Evolutionary conservation across 2,888 invertebrate genomes (phyloP).

Genomic region (Nemotelus nigrinus): DNA sequence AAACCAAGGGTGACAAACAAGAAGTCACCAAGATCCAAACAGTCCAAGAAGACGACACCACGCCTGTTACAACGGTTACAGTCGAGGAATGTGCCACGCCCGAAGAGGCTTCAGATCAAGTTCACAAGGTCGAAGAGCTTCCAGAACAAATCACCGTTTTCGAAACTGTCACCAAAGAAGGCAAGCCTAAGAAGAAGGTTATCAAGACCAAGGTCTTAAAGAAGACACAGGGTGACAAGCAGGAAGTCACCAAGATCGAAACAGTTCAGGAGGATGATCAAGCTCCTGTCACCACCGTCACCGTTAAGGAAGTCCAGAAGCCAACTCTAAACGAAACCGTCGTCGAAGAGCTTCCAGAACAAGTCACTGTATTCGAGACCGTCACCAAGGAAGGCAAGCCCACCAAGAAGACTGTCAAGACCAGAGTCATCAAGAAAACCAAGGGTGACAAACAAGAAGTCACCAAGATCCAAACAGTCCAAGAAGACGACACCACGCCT

Average conservation of each 20-base stretch:
- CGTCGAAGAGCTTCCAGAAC: constrained; percentile 48
- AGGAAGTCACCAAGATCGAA: constrained; percentile 59
- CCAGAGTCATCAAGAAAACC: constrained; percentile 58
- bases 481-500: constrained; percentile 59
- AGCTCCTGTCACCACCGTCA: constrained; percentile 57
- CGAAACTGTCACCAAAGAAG: constrained; percentile 60
- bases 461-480: constrained; percentile 58
- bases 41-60: constrained; percentile 60
- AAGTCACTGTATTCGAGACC: constrained; percentile 59
- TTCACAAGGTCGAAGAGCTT: constrained; percentile 47
- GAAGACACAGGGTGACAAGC: constrained; percentile 57
- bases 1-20: constrained; percentile 56
- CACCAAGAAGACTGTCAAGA: constrained; percentile 57
- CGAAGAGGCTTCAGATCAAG: constrained; percentile 48
- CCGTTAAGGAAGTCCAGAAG: constrained; percentile 55
- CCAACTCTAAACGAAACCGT: constrained; percentile 12
- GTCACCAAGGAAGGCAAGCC: constrained; percentile 55
- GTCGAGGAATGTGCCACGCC: constrained; percentile 57
- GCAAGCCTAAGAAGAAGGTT: constrained; percentile 59
- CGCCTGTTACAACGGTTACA: constrained; percentile 50
- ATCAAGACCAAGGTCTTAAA: constrained; percentile 58
- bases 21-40: constrained; percentile 58
- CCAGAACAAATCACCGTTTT: constrained; percentile 53
- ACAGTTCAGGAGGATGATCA: constrained; percentile 56
- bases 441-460: constrained; percentile 56